Percentiles rank a stretch among this genome's conserved stretches.
These are phyloP conservation scores for Petromus typicus DNA, from an alignment of 2,113 vertebrate species.

Conservation along the genomic window DNA sequence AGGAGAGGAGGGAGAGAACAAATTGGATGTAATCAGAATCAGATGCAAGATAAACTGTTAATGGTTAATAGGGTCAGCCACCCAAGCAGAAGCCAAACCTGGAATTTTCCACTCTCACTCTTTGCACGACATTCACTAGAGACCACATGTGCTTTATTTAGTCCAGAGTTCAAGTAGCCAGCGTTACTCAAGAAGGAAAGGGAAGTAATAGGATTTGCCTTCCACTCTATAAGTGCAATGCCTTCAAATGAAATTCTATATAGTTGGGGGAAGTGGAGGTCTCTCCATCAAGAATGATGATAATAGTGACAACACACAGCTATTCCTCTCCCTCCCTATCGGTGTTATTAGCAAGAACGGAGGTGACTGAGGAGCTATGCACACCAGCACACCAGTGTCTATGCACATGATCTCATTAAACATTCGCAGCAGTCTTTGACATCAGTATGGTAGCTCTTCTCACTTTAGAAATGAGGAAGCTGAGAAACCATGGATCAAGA, in stretches of 20 bases:
- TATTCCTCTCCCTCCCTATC: fast-evolving
- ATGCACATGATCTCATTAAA: background rate
- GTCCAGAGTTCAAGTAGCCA: background rate
- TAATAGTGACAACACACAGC: background rate
- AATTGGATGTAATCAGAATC: conserved; percentile 57
- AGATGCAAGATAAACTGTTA: conserved; percentile 64
- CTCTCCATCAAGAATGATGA: background rate
- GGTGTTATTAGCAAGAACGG: fast-evolving
- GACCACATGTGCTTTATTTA: background rate
- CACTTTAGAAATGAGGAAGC: background rate
- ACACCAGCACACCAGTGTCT: background rate
- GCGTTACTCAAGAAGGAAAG: background rate
- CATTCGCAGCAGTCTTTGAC: fast-evolving
- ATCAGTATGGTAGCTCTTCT: background rate
- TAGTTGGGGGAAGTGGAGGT: too few species aligned
- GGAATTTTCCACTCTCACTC: conserved; percentile 45
- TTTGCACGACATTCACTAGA: background rate
- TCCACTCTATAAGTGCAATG: background rate
- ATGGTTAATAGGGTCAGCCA: conserved; percentile 68
- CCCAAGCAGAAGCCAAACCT: conserved; percentile 59
- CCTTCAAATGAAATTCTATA: background rate
- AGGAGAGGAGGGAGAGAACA: background rate
- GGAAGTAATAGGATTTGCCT: background rate
- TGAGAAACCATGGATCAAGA: background rate
- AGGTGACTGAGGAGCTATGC: too few species aligned